Base-by-base conservation (phyloP, 2,113 vertebrate species). In the Tychaedon coryphoeus region DNA sequence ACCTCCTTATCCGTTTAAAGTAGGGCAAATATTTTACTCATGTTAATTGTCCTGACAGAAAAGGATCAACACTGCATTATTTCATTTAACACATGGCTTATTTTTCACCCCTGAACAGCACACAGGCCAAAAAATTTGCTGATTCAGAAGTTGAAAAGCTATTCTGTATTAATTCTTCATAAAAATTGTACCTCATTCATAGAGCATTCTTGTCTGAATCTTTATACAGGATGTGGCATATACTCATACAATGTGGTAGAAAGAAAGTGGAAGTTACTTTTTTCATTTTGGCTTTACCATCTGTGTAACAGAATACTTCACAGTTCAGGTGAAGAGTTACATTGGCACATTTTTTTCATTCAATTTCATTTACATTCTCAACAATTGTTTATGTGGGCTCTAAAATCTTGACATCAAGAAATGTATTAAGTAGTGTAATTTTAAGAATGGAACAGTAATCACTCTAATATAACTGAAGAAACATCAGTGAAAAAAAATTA, bases 11-110 rank as follows among this genome's bases (percentile, higher is more conserved):
- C 96, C 97, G 86, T 97, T 97, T 90, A 91, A 97, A 98, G 95
- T 81, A 95, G 85, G 75, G 92, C 90, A 96, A 97, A 84, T 85
- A 95, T 95, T 98, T 97, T 82, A 97, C 95, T 97, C 93, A 65
- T 87, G 94, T 91, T 97, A 98, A 98, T 95, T 97, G 95, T 95
- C 92, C 93, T 96, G 96, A 96, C 86, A 97, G 93, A 97, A 96
- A 86, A 93, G 87, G 70, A 92, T 92, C 96, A 97, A 97, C 89
- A 90, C 28, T 50, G 88, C 89, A 95, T 92, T 97, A 96, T 97
- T 96, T 90, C 93, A 97, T 96, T 96, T 97, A 97, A 96, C 83
- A 86, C 48, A 91, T 40, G 76, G 94, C 62, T 94, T 87, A 95
- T 95, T 96, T 96, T 94, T 96, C 88, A 96, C 13, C 84, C 65